phyloP scores from a whole-genome alignment of 2,888 invertebrate genomes.

The Drosophila affinis region DNA sequence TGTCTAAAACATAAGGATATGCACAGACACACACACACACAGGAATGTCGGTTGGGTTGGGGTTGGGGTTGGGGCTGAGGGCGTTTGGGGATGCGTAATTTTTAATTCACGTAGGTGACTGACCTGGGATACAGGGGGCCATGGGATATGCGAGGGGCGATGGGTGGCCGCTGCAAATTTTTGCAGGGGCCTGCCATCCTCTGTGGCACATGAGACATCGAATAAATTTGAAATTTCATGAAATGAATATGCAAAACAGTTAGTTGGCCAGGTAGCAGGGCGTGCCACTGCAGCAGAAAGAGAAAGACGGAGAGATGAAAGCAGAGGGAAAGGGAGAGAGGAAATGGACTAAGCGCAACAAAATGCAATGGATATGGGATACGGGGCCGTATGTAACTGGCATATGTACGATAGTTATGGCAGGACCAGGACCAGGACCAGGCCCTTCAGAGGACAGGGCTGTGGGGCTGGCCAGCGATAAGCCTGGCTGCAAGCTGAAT shows the following conservation, averaged over 20 bases:
- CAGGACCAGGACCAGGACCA: background rate
- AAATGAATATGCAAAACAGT: conserved; percentile 76
- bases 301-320: background rate
- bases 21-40: background rate
- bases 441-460: background rate
- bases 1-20: conserved; percentile 21
- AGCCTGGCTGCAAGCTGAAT: conserved; percentile 12
- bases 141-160: conserved; percentile 1
- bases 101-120: conserved; percentile 54
- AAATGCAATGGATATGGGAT: conserved; percentile 27
- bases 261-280: conserved; percentile 30
- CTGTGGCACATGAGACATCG: conserved; percentile 57
- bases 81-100: conserved; percentile 33
- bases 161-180: conserved; percentile 26
- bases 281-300: background rate
- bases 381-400: conserved; percentile 36
- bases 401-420: conserved; percentile 27
- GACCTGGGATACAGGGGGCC: conserved; percentile 24
- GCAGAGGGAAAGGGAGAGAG: conserved; percentile 1
- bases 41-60: background rate
- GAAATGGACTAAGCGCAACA: conserved; percentile 4
- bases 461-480: conserved; percentile 2
- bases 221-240: conserved; percentile 72
- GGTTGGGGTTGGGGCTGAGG: conserved; percentile 1
- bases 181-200: conserved; percentile 11